A percentile compares a stretch with the other conserved stretches of the same genome.
These are phyloP conservation scores for Drosophila santomea DNA, from an alignment of 1,140 invertebrate genomes.

Conservation along the genomic window DNA sequence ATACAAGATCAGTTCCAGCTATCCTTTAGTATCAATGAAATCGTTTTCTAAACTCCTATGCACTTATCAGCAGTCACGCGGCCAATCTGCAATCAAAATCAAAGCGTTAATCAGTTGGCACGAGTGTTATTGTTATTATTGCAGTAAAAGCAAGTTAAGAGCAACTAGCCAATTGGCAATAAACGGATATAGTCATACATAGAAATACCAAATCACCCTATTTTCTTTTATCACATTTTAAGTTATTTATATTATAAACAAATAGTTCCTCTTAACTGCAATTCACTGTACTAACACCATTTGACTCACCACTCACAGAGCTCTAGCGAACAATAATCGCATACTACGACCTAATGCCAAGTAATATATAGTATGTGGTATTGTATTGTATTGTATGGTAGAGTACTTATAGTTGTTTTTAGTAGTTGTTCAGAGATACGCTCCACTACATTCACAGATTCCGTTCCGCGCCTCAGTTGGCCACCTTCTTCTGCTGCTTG, in stretches of 20 bases:
- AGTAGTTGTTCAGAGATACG: slow-evolving; percentile 26
- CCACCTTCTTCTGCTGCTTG: slow-evolving; percentile 88
- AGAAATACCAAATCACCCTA: no score
- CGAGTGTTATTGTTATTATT: background rate
- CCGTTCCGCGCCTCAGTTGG: slow-evolving; percentile 25
- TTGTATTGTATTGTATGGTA: slow-evolving; percentile 46
- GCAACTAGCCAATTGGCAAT: background rate
- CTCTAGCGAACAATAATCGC: slow-evolving; percentile 35
- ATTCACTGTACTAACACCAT: background rate
- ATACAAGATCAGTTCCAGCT: slow-evolving; percentile 42
- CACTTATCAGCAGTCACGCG: slow-evolving; percentile 49
- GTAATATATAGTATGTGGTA: slow-evolving; percentile 38
- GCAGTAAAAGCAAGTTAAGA: background rate
- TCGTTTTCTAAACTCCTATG: slow-evolving; percentile 27
- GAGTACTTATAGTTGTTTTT: slow-evolving; percentile 42
- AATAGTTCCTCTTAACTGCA: background rate
- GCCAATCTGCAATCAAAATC: slow-evolving; percentile 36
- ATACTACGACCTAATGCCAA: slow-evolving; percentile 48
- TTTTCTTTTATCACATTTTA: no score
- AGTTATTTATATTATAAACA: background rate
- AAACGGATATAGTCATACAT: no score
- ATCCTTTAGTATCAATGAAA: slow-evolving; percentile 14
- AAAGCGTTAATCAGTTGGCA: slow-evolving; percentile 15
- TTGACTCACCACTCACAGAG: slow-evolving; percentile 52
- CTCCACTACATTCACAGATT: slow-evolving; percentile 34